These are phyloP conservation scores for Lepidurus arcticus DNA, from an alignment of 1,140 invertebrate species.

Conservation along the genomic window DNA sequence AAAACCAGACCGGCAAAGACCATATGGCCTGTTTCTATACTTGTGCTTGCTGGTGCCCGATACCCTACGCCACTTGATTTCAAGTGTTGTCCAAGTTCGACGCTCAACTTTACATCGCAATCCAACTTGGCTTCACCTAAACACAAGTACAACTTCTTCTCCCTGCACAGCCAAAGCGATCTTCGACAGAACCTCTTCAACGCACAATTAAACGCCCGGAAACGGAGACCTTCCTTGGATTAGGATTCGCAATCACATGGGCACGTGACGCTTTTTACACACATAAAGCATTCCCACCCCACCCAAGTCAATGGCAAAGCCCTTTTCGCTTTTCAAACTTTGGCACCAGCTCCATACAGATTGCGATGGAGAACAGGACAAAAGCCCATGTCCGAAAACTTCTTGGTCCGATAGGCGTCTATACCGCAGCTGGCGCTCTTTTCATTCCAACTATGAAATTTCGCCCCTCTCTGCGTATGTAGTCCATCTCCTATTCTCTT, in stretches of 20 bases:
- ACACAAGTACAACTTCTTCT: background rate
- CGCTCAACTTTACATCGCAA: background rate
- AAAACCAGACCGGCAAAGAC: background rate
- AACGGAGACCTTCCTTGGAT: too few species aligned
- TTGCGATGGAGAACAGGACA: background rate
- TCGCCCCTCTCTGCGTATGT: background rate
- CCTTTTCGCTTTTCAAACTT: background rate
- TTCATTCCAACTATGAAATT: background rate
- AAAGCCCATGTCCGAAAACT: background rate
- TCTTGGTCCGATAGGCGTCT: background rate
- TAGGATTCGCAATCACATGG: background rate
- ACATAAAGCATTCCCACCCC: background rate
- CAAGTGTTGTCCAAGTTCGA: background rate
- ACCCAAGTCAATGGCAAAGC: background rate
- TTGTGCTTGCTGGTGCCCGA: background rate
- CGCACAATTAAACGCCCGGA: background rate
- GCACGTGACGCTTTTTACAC: constrained; percentile 4
- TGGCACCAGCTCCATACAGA: background rate
- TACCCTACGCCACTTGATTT: background rate
- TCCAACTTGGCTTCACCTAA: background rate
- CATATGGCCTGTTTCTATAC: background rate
- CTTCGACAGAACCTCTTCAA: background rate
- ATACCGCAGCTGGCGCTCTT: constrained; percentile 8
- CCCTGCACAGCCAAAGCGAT: background rate
- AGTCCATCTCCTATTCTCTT: background rate